Conservation (phyloP, 64 coral and sea anemone genomes). For the Cladopsammia gracilis region DNA sequence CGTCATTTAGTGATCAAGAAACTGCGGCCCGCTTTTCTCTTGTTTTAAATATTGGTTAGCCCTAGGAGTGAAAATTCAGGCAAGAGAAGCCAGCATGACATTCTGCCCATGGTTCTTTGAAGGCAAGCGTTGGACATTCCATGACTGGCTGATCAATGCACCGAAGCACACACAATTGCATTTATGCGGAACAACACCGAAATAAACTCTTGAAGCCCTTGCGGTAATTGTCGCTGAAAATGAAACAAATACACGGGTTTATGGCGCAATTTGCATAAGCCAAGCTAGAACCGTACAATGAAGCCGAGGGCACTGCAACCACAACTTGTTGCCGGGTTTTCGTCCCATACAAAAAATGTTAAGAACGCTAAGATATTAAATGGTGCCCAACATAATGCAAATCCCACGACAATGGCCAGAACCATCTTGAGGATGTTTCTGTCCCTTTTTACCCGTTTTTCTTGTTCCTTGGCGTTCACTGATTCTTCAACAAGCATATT, state of each 20-base stretch:
- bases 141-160: not conserved
- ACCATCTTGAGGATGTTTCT: constrained; percentile 31
- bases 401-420: constrained; percentile 18
- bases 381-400: constrained; percentile 32
- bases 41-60: not conserved
- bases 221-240: constrained; percentile 40
- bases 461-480: constrained; percentile 10
- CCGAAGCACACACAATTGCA: not conserved
- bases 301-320: not conserved
- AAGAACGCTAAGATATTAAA: constrained; percentile 9
- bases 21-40: not conserved
- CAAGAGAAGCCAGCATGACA: not conserved
- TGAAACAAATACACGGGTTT: constrained; percentile 33
- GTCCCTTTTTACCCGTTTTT: constrained; percentile 18
- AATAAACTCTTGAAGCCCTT: constrained; percentile 25
- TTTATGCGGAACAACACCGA: not conserved
- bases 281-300: not conserved
- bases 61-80: not conserved
- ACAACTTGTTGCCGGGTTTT: not conserved
- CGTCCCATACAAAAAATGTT: constrained; percentile 25
- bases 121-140: not conserved
- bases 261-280: constrained; percentile 23
- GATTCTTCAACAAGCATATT: constrained; percentile 16
- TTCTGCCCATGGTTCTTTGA: not conserved
- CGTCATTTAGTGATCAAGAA: too few relatives aligned